phyloP scores from a whole-genome alignment of 2,888 invertebrate species.

The Notodonta dromedarius region DNA sequence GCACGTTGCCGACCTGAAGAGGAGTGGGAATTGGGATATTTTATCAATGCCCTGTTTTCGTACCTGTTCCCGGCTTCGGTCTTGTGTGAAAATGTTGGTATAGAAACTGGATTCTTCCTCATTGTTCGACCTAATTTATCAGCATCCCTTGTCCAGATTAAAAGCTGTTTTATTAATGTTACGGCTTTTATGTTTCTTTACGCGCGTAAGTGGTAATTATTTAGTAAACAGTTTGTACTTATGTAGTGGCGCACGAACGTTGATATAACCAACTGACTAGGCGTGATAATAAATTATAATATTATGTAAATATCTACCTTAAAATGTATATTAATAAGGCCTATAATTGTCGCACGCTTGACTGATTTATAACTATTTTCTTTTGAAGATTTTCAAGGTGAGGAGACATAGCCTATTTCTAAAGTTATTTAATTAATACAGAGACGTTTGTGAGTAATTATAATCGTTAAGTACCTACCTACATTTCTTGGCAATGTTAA shows the following conservation, averaged over 20 bases:
- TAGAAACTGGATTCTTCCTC: slow-evolving; percentile 18
- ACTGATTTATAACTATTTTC: no score
- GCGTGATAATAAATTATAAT: no score
- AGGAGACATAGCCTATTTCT: no score
- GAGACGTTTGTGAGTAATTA: neutral
- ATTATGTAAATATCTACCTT: no score
- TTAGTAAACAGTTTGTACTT: slow-evolving; percentile 1
- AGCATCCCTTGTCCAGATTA: slow-evolving; percentile 27
- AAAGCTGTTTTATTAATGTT: slow-evolving; percentile 29
- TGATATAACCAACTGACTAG: no score
- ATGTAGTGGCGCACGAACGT: no score
- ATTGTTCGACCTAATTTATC: slow-evolving; percentile 29
- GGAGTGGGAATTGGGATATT: neutral
- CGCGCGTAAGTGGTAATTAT: slow-evolving; percentile 35
- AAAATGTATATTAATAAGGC: no score
- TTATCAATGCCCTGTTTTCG: neutral
- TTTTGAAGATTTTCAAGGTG: no score
- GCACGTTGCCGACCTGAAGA: no score
- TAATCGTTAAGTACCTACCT: neutral
- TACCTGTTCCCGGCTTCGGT: slow-evolving; percentile 2
- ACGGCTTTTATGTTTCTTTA: slow-evolving; percentile 16
- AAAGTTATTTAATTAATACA: neutral
- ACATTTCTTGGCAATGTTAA: neutral
- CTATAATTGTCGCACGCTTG: no score
- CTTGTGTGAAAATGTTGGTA: slow-evolving; percentile 5